Percentiles rank a stretch among this genome's conserved stretches.
phyloP scores from a whole-genome alignment of 2,888 invertebrate species.

The Conchocele bisecta region DNA sequence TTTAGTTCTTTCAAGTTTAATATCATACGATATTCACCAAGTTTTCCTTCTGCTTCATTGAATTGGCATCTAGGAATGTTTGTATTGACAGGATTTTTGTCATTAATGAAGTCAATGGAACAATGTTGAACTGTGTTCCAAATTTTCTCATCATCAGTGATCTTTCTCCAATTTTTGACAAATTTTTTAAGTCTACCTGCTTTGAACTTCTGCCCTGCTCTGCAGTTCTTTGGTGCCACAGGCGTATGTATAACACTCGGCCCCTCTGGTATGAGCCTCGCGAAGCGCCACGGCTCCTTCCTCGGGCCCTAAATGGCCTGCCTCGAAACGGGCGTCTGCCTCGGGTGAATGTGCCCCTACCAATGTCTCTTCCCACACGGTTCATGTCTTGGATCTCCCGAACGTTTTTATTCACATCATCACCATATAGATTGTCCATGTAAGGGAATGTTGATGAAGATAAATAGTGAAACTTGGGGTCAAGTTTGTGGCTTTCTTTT shows the following conservation, averaged over 20 bases:
- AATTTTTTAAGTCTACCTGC: conserved; percentile 17
- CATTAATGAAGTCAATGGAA: conserved; percentile 26
- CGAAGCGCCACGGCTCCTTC: no score
- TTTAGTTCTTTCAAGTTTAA: conserved; percentile 36
- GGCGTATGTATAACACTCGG: no score
- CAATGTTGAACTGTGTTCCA: conserved; percentile 33
- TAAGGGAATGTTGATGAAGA: conserved; percentile 26
- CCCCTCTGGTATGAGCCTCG: no score
- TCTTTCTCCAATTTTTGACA: conserved; percentile 20
- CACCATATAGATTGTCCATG: conserved; percentile 26
- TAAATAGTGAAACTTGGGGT: conserved; percentile 30
- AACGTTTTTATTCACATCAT: conserved; percentile 37
- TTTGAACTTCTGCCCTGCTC: conserved; percentile 8
- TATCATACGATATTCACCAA: conserved; percentile 39
- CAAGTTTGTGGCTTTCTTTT: conserved; percentile 15
- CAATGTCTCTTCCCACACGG: conserved; percentile 2
- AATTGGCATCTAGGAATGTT: neutral
- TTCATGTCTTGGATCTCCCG: conserved; percentile 41
- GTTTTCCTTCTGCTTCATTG: neutral
- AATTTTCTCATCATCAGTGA: neutral
- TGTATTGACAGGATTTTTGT: conserved; percentile 2
- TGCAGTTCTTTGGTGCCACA: no score
- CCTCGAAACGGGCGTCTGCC: neutral
- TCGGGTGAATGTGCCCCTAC: neutral
- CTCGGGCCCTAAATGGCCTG: neutral